Evolutionary conservation across 2,113 vertebrate genomes (phyloP).

Genomic region (Tachycineta bicolor): DNA sequence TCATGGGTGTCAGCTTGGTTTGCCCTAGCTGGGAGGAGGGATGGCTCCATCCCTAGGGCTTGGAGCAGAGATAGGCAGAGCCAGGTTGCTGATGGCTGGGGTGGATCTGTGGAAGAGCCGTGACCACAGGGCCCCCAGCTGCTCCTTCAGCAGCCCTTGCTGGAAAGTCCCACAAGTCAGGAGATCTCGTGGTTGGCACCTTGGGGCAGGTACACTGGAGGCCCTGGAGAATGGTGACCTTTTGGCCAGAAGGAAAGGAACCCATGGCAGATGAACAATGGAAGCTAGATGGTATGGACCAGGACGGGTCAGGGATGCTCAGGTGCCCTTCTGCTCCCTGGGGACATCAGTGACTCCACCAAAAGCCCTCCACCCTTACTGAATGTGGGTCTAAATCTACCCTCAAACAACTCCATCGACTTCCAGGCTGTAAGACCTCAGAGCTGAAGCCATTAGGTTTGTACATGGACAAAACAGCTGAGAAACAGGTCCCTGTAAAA

Average conservation of each 20-base stretch:
- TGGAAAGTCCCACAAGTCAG: not conserved
- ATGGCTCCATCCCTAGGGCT: not conserved
- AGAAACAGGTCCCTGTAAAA: not conserved
- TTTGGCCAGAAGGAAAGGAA: not conserved
- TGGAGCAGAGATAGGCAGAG: not conserved
- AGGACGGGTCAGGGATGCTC: not conserved
- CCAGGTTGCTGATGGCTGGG: not conserved
- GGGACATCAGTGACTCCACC: not conserved
- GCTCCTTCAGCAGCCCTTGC: not conserved
- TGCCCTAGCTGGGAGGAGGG: not conserved
- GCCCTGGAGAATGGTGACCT: not conserved
- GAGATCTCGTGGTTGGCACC: fast-evolving
- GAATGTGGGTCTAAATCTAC: fast-evolving
- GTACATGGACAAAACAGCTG: fast-evolving
- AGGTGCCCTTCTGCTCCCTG: not conserved
- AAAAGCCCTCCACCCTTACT: fast-evolving
- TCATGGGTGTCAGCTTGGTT: fast-evolving
- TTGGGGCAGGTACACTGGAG: not conserved
- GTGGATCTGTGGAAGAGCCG: fast-evolving
- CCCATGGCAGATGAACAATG: not conserved
- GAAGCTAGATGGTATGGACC: not conserved
- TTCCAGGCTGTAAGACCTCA: not conserved
- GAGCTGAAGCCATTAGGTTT: not conserved
- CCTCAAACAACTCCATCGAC: not conserved
- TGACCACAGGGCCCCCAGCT: fast-evolving